Base-by-base conservation (phyloP, 2,888 invertebrate genomes). In the Philopedon plagiatum region DNA sequence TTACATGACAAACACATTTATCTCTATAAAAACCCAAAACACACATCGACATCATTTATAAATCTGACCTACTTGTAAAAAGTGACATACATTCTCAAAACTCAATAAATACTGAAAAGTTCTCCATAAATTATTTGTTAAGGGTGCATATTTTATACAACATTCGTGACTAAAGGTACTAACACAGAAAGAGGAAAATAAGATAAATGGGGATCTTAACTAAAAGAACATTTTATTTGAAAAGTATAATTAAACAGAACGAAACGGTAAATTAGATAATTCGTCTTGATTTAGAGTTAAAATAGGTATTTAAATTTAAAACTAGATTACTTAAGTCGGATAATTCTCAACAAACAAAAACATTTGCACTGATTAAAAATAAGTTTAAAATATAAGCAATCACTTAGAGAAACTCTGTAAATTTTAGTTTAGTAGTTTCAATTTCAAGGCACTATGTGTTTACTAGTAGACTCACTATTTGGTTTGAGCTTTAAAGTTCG, bases 161-260 rank as follows among this genome's bases (percentile, higher is more conserved):
- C 26, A 41, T 72, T 72, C 67, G 72, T 67, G 67, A 72, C 72
- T 72, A 51, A 67, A 72, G 67, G 41, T 61, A 56, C 37, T 62
- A 57, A 71, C 67, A 13, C 34, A 62, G 54, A 56, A 72, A 63
- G 44, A 61, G 58, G 49, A 19, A 57, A 63, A 57, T 63, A 72
- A 72, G 67, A 72, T 63, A 67, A 72, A 72, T 63, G 49, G 21
- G 49, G 37, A 72, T 72, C 63, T 58, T 63, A 67, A 67, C 62
- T 56, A 72, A 72, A 72, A 61, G 66, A 71, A 71, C 71, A 66
- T 71, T 71, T 71, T 41, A 34, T 65, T 61, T 56, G 71, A 66
- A 56, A 57, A 65, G 62, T 72, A 54, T 72, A 72, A 72, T 72
- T 72, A 72, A 72, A 67, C 72, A 37, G 63, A 72, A 66, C 61